Evolutionary conservation across 2,888 invertebrate species (phyloP).

Genomic region (Drosophila rubida): DNA sequence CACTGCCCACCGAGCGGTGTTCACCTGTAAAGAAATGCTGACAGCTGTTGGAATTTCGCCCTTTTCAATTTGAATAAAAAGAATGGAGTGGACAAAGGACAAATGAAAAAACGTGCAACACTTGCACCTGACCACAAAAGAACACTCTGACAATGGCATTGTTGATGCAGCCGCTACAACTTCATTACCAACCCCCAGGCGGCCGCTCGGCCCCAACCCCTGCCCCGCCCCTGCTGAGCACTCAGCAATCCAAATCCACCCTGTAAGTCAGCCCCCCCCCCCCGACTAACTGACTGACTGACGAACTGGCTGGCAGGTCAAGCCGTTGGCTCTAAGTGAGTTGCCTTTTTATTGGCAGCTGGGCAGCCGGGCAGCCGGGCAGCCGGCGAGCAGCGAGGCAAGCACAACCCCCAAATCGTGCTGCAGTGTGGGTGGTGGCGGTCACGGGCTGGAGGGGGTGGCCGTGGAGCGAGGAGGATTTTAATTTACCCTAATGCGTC

Average conservation of each 20-base stretch:
- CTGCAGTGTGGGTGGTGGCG: background rate
- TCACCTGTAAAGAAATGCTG: constrained; percentile 44
- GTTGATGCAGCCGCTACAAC: constrained; percentile 66
- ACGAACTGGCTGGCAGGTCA: constrained; percentile 40
- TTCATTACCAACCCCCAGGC: constrained; percentile 56
- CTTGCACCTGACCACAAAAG: constrained; percentile 71
- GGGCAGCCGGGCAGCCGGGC: no score
- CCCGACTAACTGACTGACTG: no score
- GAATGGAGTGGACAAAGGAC: constrained; percentile 11
- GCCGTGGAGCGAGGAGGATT: constrained; percentile 73
- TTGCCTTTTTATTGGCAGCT: constrained; percentile 65
- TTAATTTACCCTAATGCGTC: constrained; percentile 85
- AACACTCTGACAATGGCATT: constrained; percentile 54
- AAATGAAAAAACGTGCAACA: constrained; percentile 44
- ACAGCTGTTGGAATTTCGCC: constrained; percentile 56
- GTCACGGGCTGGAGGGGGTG: background rate
- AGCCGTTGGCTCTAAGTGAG: constrained; percentile 58
- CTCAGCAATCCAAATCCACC: constrained; percentile 52
- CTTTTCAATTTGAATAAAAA: constrained; percentile 47
- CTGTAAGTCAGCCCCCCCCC: constrained; percentile 24
- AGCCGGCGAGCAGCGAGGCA: constrained; percentile 12
- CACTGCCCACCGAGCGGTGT: background rate
- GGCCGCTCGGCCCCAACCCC: no score
- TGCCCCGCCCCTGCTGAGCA: background rate
- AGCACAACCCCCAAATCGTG: constrained; percentile 34